Percentiles rank a stretch among this genome's conserved stretches.
These are phyloP conservation scores for Galago senegalensis DNA, from an alignment of 2,797 vertebrate species.

Conservation along the genomic window DNA sequence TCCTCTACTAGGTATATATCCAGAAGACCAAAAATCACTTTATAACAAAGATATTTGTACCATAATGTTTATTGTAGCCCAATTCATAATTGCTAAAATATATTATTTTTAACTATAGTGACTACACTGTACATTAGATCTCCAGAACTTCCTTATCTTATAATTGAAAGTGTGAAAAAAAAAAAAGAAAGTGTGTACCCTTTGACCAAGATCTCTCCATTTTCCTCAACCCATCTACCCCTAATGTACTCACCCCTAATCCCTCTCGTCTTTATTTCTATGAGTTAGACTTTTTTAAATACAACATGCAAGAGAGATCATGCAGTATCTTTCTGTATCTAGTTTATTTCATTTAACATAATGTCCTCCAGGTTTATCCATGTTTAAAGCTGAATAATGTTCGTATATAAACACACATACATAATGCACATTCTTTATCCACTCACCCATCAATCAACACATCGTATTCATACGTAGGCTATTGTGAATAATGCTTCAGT, in stretches of 20 bases:
- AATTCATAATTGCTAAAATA: neutral
- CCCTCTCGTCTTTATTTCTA: neutral
- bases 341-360: neutral
- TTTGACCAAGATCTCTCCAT: neutral
- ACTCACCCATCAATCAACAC: neutral
- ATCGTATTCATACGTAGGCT: neutral
- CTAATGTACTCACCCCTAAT: neutral
- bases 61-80: too few relatives aligned
- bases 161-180: neutral
- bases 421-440: neutral
- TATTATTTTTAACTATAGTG: conserved; percentile 13
- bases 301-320: neutral
- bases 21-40: too few relatives aligned
- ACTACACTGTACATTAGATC: neutral
- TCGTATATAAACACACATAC: neutral
- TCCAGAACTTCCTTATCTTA: neutral
- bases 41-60: too few relatives aligned
- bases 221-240: neutral
- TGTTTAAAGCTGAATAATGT: neutral
- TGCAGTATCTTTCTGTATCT: neutral
- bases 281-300: neutral
- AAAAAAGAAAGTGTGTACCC: neutral
- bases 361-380: neutral
- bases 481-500: neutral
- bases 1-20: too few relatives aligned